A percentile compares a stretch with the other conserved stretches of the same genome.
Evolutionary conservation across 2,797 vertebrate species (phyloP).

Genomic region (Cichlasoma orientale): DNA sequence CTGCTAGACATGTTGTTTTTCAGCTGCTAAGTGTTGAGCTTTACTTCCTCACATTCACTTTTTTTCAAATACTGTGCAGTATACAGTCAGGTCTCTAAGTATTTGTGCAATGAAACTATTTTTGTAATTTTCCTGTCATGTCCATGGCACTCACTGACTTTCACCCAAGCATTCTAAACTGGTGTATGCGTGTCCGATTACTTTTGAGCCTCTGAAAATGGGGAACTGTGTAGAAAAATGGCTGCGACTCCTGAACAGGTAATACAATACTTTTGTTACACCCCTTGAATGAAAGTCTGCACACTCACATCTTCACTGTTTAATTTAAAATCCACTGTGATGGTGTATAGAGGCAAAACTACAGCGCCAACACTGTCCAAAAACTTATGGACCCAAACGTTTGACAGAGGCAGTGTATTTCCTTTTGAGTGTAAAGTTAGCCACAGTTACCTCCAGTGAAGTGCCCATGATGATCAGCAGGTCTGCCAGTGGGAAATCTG

Average conservation of each 20-base stretch:
- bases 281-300: background rate
- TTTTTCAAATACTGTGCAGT: background rate
- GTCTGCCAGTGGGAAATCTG: conserved; percentile 91
- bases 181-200: background rate
- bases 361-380: no score
- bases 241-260: background rate
- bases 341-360: background rate
- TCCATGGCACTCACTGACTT: background rate
- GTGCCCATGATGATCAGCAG: conserved; percentile 94
- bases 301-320: background rate
- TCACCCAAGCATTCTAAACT: background rate
- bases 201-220: background rate
- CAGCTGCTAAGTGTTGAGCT: background rate
- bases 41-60: background rate
- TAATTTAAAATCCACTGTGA: background rate
- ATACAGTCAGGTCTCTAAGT: background rate
- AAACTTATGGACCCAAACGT: no score
- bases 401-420: no score
- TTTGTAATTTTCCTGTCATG: background rate
- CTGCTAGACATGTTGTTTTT: background rate
- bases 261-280: background rate
- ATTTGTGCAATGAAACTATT: background rate
- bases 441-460: conserved; percentile 89
- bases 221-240: background rate
- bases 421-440: background rate